phyloP scores from a whole-genome alignment of 2,797 vertebrate species.

The Diglossa cyanea region DNA sequence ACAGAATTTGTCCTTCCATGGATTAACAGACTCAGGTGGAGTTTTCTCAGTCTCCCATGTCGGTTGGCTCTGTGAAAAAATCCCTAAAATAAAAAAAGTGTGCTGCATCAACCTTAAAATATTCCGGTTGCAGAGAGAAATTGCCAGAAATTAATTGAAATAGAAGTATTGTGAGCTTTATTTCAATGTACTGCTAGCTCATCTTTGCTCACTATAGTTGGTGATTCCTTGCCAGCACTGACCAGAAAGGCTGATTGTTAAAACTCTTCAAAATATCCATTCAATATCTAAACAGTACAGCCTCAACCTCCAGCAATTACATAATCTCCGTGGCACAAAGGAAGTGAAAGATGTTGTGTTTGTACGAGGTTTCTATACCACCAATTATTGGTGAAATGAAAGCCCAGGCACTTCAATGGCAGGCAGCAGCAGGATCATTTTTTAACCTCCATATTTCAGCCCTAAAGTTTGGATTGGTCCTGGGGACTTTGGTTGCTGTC shows the following conservation, averaged over 20 bases:
- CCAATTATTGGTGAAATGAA: neutral
- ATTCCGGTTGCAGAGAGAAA: neutral
- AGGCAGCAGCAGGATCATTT: neutral
- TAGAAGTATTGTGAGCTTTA: neutral
- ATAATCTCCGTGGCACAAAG: neutral
- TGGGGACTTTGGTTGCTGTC: neutral
- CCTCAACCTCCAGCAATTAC: neutral
- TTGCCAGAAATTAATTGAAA: neutral
- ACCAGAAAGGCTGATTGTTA: neutral
- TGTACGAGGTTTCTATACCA: rapidly evolving
- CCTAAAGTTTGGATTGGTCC: neutral
- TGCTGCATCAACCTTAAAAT: neutral
- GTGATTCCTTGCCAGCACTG: neutral
- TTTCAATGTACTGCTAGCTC: neutral
- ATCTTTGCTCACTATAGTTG: neutral
- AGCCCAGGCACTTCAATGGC: neutral
- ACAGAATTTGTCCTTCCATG: neutral
- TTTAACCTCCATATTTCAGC: neutral
- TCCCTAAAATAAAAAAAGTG: neutral
- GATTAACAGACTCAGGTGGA: neutral
- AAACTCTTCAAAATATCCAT: neutral
- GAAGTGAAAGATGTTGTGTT: neutral
- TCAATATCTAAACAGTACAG: neutral
- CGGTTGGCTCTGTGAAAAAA: neutral
- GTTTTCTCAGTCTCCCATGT: neutral